Evolutionary conservation across 2,797 vertebrate species (phyloP).

Genomic region (Falco naumanni): DNA sequence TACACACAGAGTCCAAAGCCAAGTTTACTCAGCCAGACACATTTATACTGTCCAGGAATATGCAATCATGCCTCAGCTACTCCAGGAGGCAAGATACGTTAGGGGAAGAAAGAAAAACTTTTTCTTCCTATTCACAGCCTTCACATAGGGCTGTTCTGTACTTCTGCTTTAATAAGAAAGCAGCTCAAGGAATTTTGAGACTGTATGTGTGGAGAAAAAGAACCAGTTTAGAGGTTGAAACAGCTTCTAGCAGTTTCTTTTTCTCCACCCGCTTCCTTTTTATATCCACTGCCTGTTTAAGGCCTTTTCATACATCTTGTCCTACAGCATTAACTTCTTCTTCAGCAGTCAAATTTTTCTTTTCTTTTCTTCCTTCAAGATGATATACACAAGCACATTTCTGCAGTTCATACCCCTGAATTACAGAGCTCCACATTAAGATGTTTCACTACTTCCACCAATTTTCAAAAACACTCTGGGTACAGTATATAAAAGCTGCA

Average conservation of each 20-base stretch:
- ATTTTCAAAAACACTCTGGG: neutral
- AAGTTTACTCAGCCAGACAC: neutral
- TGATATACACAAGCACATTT: neutral
- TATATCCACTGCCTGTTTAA: neutral
- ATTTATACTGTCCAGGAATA: neutral
- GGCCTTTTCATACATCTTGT: neutral
- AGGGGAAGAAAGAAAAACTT: neutral
- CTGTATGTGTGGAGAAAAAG: neutral
- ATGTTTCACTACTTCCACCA: neutral
- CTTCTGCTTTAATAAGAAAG: neutral
- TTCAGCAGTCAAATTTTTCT: neutral
- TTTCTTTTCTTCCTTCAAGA: neutral
- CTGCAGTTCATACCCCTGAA: neutral
- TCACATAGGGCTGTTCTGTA: neutral
- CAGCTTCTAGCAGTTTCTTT: neutral
- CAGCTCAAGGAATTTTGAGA: neutral
- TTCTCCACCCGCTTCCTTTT: slow-evolving; percentile 21
- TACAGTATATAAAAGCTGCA: neutral
- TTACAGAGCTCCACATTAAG: neutral
- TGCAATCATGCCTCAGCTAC: neutral
- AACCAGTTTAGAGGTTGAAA: neutral
- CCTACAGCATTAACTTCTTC: neutral
- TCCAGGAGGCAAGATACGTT: neutral
- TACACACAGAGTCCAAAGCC: neutral
- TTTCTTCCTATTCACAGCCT: neutral